These are phyloP conservation scores for Craterocephalus amniculus DNA, from an alignment of 2,797 vertebrate species.

Conservation along the genomic window DNA sequence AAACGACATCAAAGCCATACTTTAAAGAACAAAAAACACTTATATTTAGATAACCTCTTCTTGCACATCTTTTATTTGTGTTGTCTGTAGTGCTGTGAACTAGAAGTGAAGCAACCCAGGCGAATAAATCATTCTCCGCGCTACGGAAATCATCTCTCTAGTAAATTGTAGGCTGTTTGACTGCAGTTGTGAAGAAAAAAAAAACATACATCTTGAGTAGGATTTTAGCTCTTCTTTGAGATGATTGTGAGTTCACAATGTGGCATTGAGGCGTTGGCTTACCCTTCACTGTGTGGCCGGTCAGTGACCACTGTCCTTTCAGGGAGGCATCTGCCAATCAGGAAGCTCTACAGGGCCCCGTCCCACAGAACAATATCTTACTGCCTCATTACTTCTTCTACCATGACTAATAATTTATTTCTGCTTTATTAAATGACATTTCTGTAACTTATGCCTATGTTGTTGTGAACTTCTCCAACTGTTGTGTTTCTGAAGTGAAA, in stretches of 20 bases:
- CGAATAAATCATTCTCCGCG: slow-evolving; percentile 15
- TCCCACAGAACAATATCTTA: slow-evolving; percentile 54
- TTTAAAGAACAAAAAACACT: slow-evolving; percentile 61
- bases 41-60: slow-evolving; percentile 62
- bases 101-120: slow-evolving; percentile 28
- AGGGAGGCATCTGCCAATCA: slow-evolving; percentile 81
- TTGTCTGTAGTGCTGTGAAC: slow-evolving; percentile 44
- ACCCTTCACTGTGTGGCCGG: slow-evolving; percentile 45
- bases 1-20: slow-evolving; percentile 79
- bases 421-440: slow-evolving; percentile 37
- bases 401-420: slow-evolving; percentile 56
- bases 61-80: slow-evolving; percentile 53
- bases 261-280: slow-evolving; percentile 41
- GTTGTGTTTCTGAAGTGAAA: slow-evolving; percentile 60
- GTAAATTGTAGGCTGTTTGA: slow-evolving; percentile 17
- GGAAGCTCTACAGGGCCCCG: slow-evolving; percentile 69
- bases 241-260: slow-evolving; percentile 39
- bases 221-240: slow-evolving; percentile 36
- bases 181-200: neutral
- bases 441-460: slow-evolving; percentile 36
- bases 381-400: slow-evolving; percentile 48
- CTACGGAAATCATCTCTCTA: slow-evolving; percentile 9
- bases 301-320: slow-evolving; percentile 73
- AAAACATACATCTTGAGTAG: slow-evolving; percentile 6
- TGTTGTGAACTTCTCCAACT: slow-evolving; percentile 50